phyloP scores from a whole-genome alignment of 2,888 invertebrate genomes.

The Seira ritae region DNA sequence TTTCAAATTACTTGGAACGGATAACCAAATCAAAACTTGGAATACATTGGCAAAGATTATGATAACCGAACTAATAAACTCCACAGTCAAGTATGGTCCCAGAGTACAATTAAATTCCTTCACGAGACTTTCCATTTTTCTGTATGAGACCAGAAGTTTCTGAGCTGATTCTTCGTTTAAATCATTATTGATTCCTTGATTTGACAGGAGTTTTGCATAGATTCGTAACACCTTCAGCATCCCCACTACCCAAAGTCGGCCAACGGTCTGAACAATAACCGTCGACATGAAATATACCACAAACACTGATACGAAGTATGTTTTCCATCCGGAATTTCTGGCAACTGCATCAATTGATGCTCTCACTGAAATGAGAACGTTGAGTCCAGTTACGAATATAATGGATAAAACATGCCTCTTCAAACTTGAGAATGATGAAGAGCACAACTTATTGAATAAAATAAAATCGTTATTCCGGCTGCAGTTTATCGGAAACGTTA shows the following conservation, averaged over 20 bases:
- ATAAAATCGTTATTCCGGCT: not conserved
- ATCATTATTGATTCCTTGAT: not conserved
- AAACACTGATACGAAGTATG: not conserved
- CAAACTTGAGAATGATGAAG: not conserved
- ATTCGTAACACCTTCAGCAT: not conserved
- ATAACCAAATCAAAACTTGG: not conserved
- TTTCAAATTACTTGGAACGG: too few species aligned
- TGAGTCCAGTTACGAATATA: not conserved
- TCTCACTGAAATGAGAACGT: not conserved
- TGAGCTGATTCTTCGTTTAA: too few species aligned
- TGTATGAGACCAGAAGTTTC: not conserved
- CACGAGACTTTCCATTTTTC: not conserved
- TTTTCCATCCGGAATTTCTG: not conserved
- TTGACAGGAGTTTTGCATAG: not conserved
- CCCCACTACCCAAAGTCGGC: not conserved
- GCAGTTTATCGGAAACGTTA: too few species aligned
- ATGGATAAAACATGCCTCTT: not conserved
- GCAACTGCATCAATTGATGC: not conserved
- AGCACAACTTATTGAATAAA: not conserved
- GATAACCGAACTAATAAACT: not conserved
- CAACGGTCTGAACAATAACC: not conserved
- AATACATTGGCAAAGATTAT: not conserved
- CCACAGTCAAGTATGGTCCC: not conserved
- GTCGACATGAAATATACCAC: not conserved
- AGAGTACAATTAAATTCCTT: not conserved